Conservation (phyloP, 1,140 invertebrate species). For the Zaprionus taronus region DNA sequence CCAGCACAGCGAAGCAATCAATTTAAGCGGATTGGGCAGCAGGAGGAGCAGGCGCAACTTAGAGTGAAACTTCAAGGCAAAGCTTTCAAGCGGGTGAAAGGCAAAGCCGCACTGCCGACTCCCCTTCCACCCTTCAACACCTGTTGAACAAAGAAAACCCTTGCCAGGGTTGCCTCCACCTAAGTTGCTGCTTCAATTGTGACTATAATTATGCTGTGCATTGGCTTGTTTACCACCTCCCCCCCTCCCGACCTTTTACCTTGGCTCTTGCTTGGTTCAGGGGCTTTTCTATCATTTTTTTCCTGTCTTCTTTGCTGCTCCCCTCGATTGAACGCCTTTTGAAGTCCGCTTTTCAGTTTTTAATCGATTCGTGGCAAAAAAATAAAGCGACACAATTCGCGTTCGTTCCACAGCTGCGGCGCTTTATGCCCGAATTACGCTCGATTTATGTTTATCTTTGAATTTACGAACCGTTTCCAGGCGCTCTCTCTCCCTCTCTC, state of each 20-base stretch:
- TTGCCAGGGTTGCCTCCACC: neutral
- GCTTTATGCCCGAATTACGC: conserved; percentile 75
- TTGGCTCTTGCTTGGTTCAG: neutral
- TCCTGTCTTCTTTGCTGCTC: neutral
- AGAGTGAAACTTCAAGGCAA: neutral
- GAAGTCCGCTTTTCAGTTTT: conserved; percentile 69
- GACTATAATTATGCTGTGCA: conserved; percentile 22
- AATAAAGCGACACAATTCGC: conserved; percentile 39
- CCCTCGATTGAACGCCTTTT: conserved; percentile 23
- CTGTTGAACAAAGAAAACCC: neutral
- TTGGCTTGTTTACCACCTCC: conserved; percentile 1
- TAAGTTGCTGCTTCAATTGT: conserved; percentile 10
- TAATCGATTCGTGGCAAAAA: conserved; percentile 64
- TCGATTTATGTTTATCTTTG: conserved; percentile 80
- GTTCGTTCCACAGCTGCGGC: conserved; percentile 55
- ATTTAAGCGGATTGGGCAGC: conserved; percentile 66
- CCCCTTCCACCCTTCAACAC: neutral
- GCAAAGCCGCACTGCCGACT: neutral
- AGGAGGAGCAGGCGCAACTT: neutral
- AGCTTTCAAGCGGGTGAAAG: neutral
- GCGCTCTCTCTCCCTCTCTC: neutral
- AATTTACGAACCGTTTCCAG: conserved; percentile 69
- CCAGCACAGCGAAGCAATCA: conserved; percentile 55
- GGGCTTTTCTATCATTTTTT: conserved; percentile 8
- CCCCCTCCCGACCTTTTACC: neutral